These are phyloP conservation scores for Eustalomyia histrio DNA, from an alignment of 2,888 invertebrate species.

Conservation along the genomic window DNA sequence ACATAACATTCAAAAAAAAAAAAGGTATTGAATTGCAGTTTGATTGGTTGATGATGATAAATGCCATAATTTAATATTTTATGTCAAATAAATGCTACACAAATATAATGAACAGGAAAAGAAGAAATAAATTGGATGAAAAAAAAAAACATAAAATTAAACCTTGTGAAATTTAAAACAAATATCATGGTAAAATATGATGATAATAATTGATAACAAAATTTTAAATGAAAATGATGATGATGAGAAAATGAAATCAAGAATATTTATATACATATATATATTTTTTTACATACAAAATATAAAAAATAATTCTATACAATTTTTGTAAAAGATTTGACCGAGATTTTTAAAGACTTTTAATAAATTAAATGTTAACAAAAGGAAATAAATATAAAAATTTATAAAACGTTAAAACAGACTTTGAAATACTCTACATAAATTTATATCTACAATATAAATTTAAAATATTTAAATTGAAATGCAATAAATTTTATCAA, in stretches of 20 bases:
- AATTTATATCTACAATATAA: too few species aligned
- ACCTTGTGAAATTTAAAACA: constrained; percentile 53
- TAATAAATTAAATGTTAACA: constrained; percentile 42
- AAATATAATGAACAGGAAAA: constrained; percentile 23
- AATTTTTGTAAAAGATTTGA: constrained; percentile 33
- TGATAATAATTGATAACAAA: constrained; percentile 48
- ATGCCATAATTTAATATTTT: constrained; percentile 71
- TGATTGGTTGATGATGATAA: constrained; percentile 69
- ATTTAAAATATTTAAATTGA: too few species aligned
- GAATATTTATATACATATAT: too few species aligned
- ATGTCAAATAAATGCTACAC: constrained; percentile 64
- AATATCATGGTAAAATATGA: constrained; percentile 46
- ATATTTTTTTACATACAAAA: not conserved
- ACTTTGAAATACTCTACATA: not conserved
- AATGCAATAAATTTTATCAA: too few species aligned
- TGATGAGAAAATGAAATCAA: constrained; percentile 29
- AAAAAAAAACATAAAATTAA: too few species aligned
- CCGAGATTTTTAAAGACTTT: constrained; percentile 35
- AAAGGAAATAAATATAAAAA: not conserved
- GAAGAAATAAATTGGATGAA: not conserved
- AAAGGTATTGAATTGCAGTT: constrained; percentile 64
- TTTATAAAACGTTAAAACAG: not conserved
- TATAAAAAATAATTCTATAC: not conserved
- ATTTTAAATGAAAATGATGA: constrained; percentile 5
- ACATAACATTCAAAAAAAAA: constrained; percentile 2